Percentiles rank a stretch among this genome's conserved stretches.
phyloP scores from a whole-genome alignment of 92 coral and sea anemone species.

The Nematostella vectensis region DNA sequence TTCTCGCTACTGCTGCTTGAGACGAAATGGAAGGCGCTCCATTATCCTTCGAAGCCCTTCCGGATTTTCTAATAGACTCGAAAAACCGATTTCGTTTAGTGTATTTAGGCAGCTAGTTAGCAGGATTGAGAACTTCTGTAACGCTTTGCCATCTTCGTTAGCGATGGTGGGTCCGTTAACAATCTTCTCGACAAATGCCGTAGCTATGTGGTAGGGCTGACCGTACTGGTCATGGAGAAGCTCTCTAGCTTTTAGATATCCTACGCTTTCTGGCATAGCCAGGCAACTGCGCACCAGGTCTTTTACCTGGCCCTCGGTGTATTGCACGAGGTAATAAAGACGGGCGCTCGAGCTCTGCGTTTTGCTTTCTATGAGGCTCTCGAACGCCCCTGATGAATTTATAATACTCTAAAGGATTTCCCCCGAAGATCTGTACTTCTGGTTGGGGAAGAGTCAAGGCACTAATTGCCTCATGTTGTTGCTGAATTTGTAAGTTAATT shows the following conservation, averaged over 20 bases:
- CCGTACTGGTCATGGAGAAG: slow-evolving; percentile 28
- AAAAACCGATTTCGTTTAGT: slow-evolving; percentile 32
- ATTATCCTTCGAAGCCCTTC: slow-evolving; percentile 18
- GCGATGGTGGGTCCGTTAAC: slow-evolving; percentile 13
- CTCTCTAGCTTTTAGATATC: slow-evolving; percentile 14
- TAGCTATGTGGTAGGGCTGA: slow-evolving; percentile 27
- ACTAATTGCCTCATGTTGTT: not conserved
- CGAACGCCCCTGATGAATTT: slow-evolving; percentile 21
- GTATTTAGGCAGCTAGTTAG: slow-evolving; percentile 32
- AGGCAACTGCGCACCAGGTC: slow-evolving; percentile 40
- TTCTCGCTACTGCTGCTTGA: slow-evolving; percentile 23
- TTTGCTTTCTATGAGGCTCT: slow-evolving; percentile 15
- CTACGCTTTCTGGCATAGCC: slow-evolving; percentile 15
- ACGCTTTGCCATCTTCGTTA: slow-evolving; percentile 10
- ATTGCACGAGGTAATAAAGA: slow-evolving; percentile 26
- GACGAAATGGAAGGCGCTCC: slow-evolving; percentile 16
- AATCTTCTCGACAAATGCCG: slow-evolving; percentile 14
- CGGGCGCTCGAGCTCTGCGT: slow-evolving; percentile 19
- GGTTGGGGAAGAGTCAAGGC: not conserved
- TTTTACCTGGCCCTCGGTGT: slow-evolving; percentile 28
- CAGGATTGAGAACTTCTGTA: slow-evolving; percentile 16
- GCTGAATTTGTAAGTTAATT: not conserved
- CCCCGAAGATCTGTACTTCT: not conserved
- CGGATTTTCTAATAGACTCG: slow-evolving; percentile 20
- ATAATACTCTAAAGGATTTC: slow-evolving; percentile 7